Base-by-base conservation (phyloP, 1,140 invertebrate species). In the Myzus persicae region DNA sequence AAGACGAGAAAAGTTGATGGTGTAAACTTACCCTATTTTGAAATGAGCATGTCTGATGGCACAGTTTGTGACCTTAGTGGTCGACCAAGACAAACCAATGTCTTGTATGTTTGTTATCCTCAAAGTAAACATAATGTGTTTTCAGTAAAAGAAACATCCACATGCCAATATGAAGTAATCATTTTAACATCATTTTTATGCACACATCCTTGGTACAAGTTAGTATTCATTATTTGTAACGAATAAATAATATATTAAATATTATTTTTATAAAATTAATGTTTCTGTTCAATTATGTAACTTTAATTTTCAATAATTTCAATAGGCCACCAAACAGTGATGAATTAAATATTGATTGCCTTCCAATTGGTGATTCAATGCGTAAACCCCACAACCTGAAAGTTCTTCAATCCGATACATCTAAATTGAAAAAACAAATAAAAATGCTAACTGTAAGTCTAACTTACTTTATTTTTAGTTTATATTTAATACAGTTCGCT, bases 81-180 rank as follows among this genome's bases (percentile, higher is more conserved):
- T n/a, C 96, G 97, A 94, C 98, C 98, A 22, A 96, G 99, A 48
- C 95, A 96, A 7, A 98, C 98, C 6, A 97, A 96, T 94, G 96
- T 99, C 9, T 95, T 97, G 4, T 99, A 98, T 95, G 97, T 98
- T 0, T 99, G 98, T 95, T 98, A 97, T 94, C 96, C 96, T 42
- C 96, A 97, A 94, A 97, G 97, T n/a, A 98, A 98, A 94, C 98
- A 99, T 94, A 98, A 99, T 94, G 97, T 99, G 26, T 98, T 98
- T 95, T 98, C 98, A 0, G 96, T 99, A 54, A 99, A 99, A 95
- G 99, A 99, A 95, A 97, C 97, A 0, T 97, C 98, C 0, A 98
- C 97, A 1, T 99, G 99, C 95, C 98, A 98, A 95, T 99, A 99
- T 95, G 98, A 99, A 95, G 97, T 98, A 22, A 96, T 99, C 46